Conservation (phyloP, 2,113 vertebrate species). For the Carlito syrichta region DNA sequence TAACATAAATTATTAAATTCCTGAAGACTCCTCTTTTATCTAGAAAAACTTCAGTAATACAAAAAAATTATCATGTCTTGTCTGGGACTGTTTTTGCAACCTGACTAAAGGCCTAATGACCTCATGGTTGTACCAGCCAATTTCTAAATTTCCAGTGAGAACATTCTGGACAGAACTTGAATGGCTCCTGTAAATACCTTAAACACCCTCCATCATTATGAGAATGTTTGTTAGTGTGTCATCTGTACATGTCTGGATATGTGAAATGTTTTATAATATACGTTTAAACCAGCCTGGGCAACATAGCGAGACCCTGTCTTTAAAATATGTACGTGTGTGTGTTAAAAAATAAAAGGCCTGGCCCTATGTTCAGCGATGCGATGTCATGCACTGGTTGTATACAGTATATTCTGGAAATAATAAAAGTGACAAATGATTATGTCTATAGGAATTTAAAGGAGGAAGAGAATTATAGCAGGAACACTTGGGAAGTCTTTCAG, state of each 20-base stretch:
- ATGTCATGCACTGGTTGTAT: neutral
- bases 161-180: neutral
- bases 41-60: neutral
- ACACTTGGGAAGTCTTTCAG: neutral
- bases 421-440: neutral
- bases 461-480: neutral
- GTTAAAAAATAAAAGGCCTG: neutral
- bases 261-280: neutral
- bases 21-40: neutral
- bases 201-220: neutral
- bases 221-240: neutral
- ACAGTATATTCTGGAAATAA: neutral
- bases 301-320: neutral
- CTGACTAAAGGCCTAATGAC: neutral
- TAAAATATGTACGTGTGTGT: no score
- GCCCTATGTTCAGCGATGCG: neutral
- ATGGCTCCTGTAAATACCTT: neutral
- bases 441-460: neutral
- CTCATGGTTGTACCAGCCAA: neutral
- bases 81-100: neutral
- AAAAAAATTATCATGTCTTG: neutral
- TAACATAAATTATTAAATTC: no score
- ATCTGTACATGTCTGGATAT: neutral
- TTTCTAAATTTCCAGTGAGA: neutral
- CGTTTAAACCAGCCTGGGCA: neutral